Base-by-base conservation (phyloP, 2,797 vertebrate species). In the Zalophus californianus region DNA sequence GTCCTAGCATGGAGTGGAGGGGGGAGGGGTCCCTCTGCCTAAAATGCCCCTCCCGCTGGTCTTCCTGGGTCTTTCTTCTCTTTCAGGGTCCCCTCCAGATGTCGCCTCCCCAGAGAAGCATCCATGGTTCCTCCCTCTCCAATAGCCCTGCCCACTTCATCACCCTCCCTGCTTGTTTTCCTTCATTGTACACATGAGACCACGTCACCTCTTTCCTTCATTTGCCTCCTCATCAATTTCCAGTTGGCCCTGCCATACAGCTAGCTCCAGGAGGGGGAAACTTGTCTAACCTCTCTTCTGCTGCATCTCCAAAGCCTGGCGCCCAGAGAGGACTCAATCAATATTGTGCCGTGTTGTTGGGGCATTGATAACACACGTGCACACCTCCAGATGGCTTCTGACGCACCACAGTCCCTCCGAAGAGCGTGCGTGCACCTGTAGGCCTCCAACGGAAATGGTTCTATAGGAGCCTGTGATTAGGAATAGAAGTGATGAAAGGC, bases 1-100 rank as follows among this genome's bases (percentile, higher is more conserved):
- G 56, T 7, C 66, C 38, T 13, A n/a, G 14, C n/a, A 3, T 0
- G 0, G 62, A 1, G 3, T 1, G 0, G 62, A 1, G 3, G 18
- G 4, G 2, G 2, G 3, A 41, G 1, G 2, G 8, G 3, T 5
- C 27, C n/a, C 25, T 52, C 29, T 7, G 6, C 25, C 48, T 10
- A 6, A 41, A 48, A 5, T 1, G 0, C 12, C 3, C 35, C 12
- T 20, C 38, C 32, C 5, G 8, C 7, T 4, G 41, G 27, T 44
- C 77, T 27, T 79, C 32, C 73, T 44, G 38, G 27, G 6, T 86
- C 35, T 20, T 35, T 80, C 54, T 50, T 25, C 4, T 18, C 25
- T 25, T 7, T 3, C 4, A 8, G 14, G 62, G 1, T 7, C 21
- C 13, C 38, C 54, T 25, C 64, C 23, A 20, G 12, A 62, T 3